Evolutionary conservation across 1,140 invertebrate genomes (phyloP), one percentile per base, ranked within the genome.

Genomic region (Drosophila repleta): DNA sequence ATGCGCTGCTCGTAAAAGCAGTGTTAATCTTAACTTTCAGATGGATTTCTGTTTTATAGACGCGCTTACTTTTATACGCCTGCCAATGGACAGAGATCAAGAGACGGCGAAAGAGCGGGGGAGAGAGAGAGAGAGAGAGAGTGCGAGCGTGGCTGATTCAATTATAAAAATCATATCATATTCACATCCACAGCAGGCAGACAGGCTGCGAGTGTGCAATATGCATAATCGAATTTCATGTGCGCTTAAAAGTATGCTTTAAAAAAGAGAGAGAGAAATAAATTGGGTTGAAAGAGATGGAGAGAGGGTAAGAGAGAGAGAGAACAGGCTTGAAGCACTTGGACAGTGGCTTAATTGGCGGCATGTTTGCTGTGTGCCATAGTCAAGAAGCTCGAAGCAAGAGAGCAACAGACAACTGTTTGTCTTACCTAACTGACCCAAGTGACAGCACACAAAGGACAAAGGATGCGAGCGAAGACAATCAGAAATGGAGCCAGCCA

Each of bases 101-200:
- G 55, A 18, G 26, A 49, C 2, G 2, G 45, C 11, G 17, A 56
- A 15, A 26, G 11, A 26, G 2, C 17, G 29, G 17, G 29, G 0
- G 21, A n/a, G 29, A 29, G 29, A 29, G 29, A 29, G 5, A 29
- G 26, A 20, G 13, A 21, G 5, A 17, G n/a, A 37, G 45, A 29
- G n/a, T 24, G 18, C 2, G 37, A 1, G 5, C 29, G 32, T 62
- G 74, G 73, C 67, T 87, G 79, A 87, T 87, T 87, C 79, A 87
- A 87, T 87, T 87, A 87, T 87, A 88, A 87, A 87, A 88, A 83
- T 88, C 82, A 57, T 79, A 83, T 88, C 88, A 88, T 76, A 55
- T 76, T 82, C 60, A 48, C 60, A 81, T 66, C 61, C 35, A 21
- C 32, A 24, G n/a, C 32, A 35, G 32, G 32, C 32, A 35, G 39